Evolutionary conservation across 2,113 vertebrate genomes (phyloP).

Genomic region (Accipiter virgatus): DNA sequence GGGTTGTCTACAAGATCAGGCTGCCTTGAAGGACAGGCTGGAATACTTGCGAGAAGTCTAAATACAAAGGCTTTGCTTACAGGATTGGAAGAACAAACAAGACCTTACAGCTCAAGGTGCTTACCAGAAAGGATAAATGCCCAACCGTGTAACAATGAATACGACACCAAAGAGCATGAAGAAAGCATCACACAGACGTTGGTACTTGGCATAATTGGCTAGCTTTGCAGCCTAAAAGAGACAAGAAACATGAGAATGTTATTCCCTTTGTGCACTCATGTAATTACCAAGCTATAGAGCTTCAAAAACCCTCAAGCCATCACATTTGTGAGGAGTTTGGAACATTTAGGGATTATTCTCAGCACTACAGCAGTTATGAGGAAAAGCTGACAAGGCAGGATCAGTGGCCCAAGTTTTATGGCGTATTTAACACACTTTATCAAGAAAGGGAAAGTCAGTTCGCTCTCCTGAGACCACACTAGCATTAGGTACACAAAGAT

Average conservation of each 20-base stretch:
- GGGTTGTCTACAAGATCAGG: not conserved
- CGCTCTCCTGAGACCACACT: not conserved
- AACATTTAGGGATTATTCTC: not conserved
- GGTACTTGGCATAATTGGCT: slow-evolving; percentile 95
- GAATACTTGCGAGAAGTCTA: not conserved
- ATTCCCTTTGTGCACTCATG: not conserved
- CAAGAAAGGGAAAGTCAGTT: not conserved
- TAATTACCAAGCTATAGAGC: not conserved
- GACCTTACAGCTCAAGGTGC: slow-evolving; percentile 22
- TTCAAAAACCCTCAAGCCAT: not conserved
- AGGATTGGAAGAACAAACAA: not conserved
- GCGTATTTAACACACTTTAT: not conserved
- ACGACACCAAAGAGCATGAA: slow-evolving; percentile 88
- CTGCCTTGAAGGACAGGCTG: not conserved
- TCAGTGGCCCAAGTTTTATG: not conserved
- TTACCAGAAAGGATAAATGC: slow-evolving; percentile 93
- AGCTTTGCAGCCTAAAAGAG: slow-evolving; percentile 88
- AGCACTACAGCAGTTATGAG: not conserved
- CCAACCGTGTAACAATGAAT: slow-evolving; percentile 89
- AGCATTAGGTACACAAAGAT: not conserved
- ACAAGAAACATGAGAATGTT: not conserved
- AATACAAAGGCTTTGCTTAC: not conserved
- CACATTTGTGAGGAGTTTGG: not conserved
- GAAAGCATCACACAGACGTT: slow-evolving; percentile 87
- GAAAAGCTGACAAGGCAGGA: slow-evolving; percentile 27